phyloP scores from a whole-genome alignment of 2,113 vertebrate genomes.

The Burhinus bistriatus region DNA sequence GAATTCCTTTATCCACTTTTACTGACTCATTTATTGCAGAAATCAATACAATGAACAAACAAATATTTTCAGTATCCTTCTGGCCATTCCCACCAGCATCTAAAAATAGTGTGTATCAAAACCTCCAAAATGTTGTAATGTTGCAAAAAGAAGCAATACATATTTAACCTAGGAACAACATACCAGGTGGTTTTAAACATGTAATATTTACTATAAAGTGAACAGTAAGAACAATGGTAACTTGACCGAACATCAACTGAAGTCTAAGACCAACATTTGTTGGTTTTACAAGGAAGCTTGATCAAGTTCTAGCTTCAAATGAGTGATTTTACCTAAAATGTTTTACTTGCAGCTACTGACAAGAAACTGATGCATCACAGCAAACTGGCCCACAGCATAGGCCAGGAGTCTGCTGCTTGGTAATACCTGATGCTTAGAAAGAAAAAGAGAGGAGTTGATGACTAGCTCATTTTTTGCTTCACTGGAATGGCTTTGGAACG shows the following conservation, averaged over 20 bases:
- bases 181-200: background rate
- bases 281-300: background rate
- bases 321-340: background rate
- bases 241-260: background rate
- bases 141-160: background rate
- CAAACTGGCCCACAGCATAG: background rate
- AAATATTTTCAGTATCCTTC: background rate
- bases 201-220: background rate
- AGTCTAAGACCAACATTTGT: background rate
- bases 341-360: background rate
- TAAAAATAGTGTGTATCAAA: background rate
- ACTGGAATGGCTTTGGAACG: background rate
- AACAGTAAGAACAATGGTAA: background rate
- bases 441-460: background rate
- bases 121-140: background rate
- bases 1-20: slow-evolving; percentile 35
- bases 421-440: background rate
- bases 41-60: slow-evolving; percentile 18
- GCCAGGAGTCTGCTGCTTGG: background rate
- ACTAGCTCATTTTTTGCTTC: background rate
- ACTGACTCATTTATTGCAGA: slow-evolving; percentile 31
- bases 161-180: background rate
- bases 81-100: rapidly evolving
- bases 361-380: background rate
- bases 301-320: background rate